A percentile compares a stretch with the other conserved stretches of the same genome.
Conservation (phyloP, 2,888 invertebrate genomes). For the Seira musarum region DNA sequence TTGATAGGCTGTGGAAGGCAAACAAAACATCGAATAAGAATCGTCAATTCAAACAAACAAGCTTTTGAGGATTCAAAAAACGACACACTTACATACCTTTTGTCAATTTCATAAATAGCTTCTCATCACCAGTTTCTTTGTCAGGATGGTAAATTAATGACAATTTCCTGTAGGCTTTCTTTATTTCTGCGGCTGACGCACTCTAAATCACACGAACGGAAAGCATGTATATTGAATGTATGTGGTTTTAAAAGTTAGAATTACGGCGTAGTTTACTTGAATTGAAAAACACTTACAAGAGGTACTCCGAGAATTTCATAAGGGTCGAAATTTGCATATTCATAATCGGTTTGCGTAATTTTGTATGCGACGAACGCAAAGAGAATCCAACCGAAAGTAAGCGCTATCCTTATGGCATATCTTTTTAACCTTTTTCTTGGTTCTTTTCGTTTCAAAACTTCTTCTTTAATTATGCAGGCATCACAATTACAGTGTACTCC, state of each 20-base stretch:
- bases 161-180: conserved; percentile 94
- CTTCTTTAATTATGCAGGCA: conserved; percentile 88
- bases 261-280: neutral
- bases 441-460: conserved; percentile 86
- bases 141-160: conserved; percentile 97
- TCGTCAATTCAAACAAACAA: neutral
- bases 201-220: conserved; percentile 75
- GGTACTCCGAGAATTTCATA: conserved; percentile 95
- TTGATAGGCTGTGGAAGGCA: conserved; percentile 75
- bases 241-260: too few species aligned
- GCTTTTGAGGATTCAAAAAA: neutral
- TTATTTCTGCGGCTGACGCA: conserved; percentile 90
- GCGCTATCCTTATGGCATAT: conserved; percentile 76
- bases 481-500: conserved; percentile 91
- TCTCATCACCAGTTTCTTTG: conserved; percentile 96
- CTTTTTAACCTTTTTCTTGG: conserved; percentile 91
- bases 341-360: conserved; percentile 97
- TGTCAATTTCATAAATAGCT: conserved; percentile 96
- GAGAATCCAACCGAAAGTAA: conserved; percentile 82
- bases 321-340: conserved; percentile 99
- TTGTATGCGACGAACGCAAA: conserved; percentile 88
- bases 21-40: neutral
- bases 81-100: conserved; percentile 80
- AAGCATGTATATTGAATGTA: conserved; percentile 20
- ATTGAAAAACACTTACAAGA: conserved; percentile 75